phyloP scores from a whole-genome alignment of 2,888 invertebrate species.

The Balanococcus diminutus region DNA sequence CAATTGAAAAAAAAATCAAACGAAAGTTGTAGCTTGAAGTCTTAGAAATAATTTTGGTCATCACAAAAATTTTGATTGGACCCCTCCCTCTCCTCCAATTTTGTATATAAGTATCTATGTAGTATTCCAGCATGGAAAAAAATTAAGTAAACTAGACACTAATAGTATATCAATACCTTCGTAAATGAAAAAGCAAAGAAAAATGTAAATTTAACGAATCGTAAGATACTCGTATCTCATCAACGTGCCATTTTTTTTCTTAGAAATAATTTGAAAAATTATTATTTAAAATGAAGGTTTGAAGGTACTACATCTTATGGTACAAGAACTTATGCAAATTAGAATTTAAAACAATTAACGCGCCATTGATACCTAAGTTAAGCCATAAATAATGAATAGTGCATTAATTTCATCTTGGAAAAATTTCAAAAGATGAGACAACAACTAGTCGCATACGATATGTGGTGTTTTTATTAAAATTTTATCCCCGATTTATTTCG shows the following conservation, averaged over 20 bases:
- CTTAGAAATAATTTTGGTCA: no score
- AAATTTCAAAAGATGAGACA: background rate
- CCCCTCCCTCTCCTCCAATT: no score
- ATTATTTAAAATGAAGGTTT: background rate
- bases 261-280: background rate
- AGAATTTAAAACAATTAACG: background rate
- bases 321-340: constrained; percentile 5
- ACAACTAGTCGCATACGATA: background rate
- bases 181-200: background rate
- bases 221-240: background rate
- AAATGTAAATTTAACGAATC: background rate
- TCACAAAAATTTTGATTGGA: no score
- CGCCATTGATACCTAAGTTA: background rate
- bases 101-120: no score
- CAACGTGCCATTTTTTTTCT: background rate
- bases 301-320: background rate
- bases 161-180: no score
- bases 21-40: no score
- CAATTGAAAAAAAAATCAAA: no score
- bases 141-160: no score
- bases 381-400: background rate
- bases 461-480: background rate
- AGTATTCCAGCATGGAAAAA: no score
- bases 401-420: background rate
- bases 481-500: background rate